phyloP scores from a whole-genome alignment of 2,888 invertebrate species.

The Magallana nippona region DNA sequence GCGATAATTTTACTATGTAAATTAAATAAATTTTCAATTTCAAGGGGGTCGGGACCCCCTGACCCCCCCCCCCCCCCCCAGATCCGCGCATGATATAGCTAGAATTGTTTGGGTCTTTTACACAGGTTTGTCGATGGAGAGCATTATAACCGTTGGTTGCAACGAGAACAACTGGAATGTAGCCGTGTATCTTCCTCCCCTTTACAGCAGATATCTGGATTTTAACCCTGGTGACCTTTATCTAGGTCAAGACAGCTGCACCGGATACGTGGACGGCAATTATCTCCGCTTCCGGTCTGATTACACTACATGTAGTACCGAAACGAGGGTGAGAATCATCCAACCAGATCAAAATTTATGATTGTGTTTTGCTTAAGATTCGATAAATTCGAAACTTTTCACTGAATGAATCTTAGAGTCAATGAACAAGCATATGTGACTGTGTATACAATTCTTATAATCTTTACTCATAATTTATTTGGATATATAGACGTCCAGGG shows the following conservation, averaged over 20 bases:
- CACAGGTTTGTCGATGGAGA: slow-evolving; percentile 38
- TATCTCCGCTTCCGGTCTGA: slow-evolving; percentile 42
- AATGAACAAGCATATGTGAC: too few relatives aligned
- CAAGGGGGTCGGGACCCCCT: too few relatives aligned
- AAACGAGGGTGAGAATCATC: slow-evolving; percentile 1
- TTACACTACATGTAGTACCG: slow-evolving; percentile 38
- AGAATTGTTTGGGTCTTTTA: not conserved
- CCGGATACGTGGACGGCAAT: slow-evolving; percentile 36
- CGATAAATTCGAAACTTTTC: too few relatives aligned
- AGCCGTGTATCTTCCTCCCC: slow-evolving; percentile 37
- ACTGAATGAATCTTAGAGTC: too few relatives aligned
- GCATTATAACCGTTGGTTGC: slow-evolving; percentile 49
- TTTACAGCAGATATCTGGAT: slow-evolving; percentile 34
- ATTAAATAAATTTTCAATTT: too few relatives aligned
- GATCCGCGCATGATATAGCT: too few relatives aligned
- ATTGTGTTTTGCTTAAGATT: too few relatives aligned
- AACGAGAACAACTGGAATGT: slow-evolving; percentile 56
- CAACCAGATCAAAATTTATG: not conserved
- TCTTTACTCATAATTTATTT: not conserved
- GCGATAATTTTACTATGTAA: too few relatives aligned
- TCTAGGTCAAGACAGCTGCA: slow-evolving; percentile 40
- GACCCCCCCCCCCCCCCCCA: too few relatives aligned
- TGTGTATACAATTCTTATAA: too few relatives aligned
- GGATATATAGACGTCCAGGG: slow-evolving; percentile 41
- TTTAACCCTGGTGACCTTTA: slow-evolving; percentile 38